These are phyloP conservation scores for Nymphalis urticae DNA, from an alignment of 2,888 invertebrate species.

Conservation along the genomic window DNA sequence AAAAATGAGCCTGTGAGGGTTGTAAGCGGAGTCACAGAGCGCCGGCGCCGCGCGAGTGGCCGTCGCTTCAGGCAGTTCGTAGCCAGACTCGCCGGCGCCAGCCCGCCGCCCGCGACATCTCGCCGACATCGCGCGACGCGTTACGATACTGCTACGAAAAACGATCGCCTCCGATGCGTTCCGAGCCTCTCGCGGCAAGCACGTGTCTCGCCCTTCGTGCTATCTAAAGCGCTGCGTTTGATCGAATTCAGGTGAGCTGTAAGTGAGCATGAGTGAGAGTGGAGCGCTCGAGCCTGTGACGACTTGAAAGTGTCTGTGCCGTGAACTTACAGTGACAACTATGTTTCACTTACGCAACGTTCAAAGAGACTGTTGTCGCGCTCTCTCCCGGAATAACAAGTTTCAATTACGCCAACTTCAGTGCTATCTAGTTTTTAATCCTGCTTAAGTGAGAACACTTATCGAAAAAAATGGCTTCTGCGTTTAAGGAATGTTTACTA, in stretches of 20 bases:
- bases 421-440: conserved; percentile 66
- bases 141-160: conserved; percentile 34
- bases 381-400: conserved; percentile 48
- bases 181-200: conserved; percentile 38
- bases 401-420: conserved; percentile 56
- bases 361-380: conserved; percentile 51
- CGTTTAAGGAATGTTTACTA: conserved; percentile 62
- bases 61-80: conserved; percentile 61
- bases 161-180: conserved; percentile 38
- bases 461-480: conserved; percentile 65
- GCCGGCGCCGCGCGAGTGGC: conserved; percentile 73
- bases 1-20: conserved; percentile 76
- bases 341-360: conserved; percentile 59
- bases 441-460: conserved; percentile 55
- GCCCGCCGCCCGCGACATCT: conserved; percentile 45
- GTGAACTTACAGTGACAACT: conserved; percentile 56
- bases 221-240: conserved; percentile 2
- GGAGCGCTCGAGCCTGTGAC: conserved; percentile 45
- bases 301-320: conserved; percentile 61
- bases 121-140: conserved; percentile 33
- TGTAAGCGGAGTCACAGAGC: conserved; percentile 65
- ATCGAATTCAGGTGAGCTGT: conserved; percentile 41
- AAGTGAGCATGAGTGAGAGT: conserved; percentile 57
- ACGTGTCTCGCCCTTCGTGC: conserved; percentile 20
- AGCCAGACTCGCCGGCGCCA: conserved; percentile 72